phyloP scores from a whole-genome alignment of 2,113 vertebrate species.

The Sardina pilchardus region DNA sequence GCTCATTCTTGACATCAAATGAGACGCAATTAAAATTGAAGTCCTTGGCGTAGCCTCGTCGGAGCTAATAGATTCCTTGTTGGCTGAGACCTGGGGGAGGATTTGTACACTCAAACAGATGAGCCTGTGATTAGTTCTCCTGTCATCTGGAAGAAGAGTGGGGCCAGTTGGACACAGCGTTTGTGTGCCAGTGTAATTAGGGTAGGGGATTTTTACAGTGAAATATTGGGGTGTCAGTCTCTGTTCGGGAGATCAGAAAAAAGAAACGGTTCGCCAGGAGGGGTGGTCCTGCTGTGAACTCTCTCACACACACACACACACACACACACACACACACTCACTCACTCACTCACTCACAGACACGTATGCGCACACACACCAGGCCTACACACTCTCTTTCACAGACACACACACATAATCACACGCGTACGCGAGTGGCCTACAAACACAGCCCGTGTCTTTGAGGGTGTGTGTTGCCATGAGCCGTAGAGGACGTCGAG shows the following conservation, averaged over 20 bases:
- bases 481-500: neutral
- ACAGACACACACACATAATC: neutral
- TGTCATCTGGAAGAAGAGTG: slow-evolving; percentile 26
- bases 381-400: too few species aligned
- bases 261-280: neutral
- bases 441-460: neutral
- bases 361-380: neutral
- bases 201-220: slow-evolving; percentile 10
- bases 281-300: neutral
- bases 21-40: slow-evolving; percentile 45
- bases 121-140: slow-evolving; percentile 43
- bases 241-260: neutral
- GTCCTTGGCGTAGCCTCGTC: slow-evolving; percentile 31
- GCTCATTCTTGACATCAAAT: slow-evolving; percentile 34
- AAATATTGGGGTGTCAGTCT: neutral
- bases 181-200: slow-evolving; percentile 21
- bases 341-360: neutral
- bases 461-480: neutral
- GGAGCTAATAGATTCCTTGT: slow-evolving; percentile 45
- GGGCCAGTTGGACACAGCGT: neutral
- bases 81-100: slow-evolving; percentile 36
- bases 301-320: neutral
- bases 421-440: neutral
- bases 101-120: slow-evolving; percentile 40
- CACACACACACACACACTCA: neutral